Evolutionary conservation across 1,140 invertebrate species (phyloP).

Genomic region (Drosophila leontia): DNA sequence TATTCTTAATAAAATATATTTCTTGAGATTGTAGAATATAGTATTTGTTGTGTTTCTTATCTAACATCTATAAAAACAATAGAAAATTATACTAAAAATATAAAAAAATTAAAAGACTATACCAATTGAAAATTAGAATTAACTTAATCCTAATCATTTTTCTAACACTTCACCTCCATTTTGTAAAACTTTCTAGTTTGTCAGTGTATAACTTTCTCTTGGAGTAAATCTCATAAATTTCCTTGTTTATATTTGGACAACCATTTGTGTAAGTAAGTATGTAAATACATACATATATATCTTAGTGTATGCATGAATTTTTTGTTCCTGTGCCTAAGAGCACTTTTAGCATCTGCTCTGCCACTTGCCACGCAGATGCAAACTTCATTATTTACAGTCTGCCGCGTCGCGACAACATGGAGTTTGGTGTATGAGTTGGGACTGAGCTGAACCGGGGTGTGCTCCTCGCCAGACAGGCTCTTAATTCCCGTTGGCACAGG

Average conservation of each 20-base stretch:
- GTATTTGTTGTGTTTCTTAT: no score
- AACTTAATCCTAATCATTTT: not conserved
- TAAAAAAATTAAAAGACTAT: no score
- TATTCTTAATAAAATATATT: no score
- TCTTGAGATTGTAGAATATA: no score
- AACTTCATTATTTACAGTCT: constrained; percentile 83
- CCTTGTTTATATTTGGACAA: constrained; percentile 48
- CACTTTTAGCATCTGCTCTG: constrained; percentile 44
- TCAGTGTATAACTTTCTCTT: constrained; percentile 36
- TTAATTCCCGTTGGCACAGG: constrained; percentile 49
- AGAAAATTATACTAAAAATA: no score
- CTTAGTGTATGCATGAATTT: constrained; percentile 21
- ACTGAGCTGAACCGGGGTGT: constrained; percentile 4
- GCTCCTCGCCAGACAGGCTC: constrained; percentile 39
- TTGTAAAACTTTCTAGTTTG: not conserved
- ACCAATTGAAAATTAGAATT: not conserved
- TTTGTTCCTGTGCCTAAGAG: constrained; percentile 58
- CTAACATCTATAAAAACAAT: no score
- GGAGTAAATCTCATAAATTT: constrained; percentile 58
- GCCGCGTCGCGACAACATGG: constrained; percentile 71
- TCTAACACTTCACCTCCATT: no score
- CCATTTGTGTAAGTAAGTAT: constrained; percentile 44
- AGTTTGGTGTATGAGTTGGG: constrained; percentile 29
- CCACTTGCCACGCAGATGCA: constrained; percentile 62
- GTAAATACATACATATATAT: constrained; percentile 37